Conservation (phyloP, 2,888 invertebrate species). For the Harpalus rubripes region DNA sequence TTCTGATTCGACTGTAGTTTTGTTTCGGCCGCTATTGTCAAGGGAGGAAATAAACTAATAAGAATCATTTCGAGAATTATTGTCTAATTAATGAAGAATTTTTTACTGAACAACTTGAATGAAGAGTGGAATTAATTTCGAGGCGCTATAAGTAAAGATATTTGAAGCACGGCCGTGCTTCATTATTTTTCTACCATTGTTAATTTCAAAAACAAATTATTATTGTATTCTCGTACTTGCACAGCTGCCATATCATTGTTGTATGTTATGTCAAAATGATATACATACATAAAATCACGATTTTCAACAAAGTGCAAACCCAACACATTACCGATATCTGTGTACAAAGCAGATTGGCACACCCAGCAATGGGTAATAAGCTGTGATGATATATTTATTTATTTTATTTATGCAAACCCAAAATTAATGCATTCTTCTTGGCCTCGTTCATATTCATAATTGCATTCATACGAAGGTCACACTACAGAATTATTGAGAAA, state of each 20-base stretch:
- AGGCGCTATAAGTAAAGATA: constrained; percentile 1
- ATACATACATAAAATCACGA: no score
- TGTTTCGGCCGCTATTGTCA: constrained; percentile 32
- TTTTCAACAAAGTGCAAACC: no score
- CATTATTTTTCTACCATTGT: neutral
- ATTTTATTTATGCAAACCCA: no score
- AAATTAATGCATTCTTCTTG: no score
- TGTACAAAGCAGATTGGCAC: no score
- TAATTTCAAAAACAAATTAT: neutral
- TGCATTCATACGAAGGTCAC: no score
- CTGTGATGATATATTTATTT: no score
- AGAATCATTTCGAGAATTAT: constrained; percentile 34
- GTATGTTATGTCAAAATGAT: neutral
- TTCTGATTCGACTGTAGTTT: constrained; percentile 42
- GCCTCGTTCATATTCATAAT: no score
- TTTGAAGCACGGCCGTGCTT: neutral
- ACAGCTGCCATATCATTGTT: neutral
- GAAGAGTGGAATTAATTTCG: constrained; percentile 2
- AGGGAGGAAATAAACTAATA: constrained; percentile 34
- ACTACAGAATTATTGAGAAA: no score
- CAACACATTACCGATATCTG: no score
- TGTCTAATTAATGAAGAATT: constrained; percentile 44
- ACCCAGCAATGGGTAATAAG: no score
- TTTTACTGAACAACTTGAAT: neutral
- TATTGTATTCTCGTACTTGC: neutral